Conservation (phyloP, 2,888 invertebrate species). For the Dicyrtoma fusca region DNA sequence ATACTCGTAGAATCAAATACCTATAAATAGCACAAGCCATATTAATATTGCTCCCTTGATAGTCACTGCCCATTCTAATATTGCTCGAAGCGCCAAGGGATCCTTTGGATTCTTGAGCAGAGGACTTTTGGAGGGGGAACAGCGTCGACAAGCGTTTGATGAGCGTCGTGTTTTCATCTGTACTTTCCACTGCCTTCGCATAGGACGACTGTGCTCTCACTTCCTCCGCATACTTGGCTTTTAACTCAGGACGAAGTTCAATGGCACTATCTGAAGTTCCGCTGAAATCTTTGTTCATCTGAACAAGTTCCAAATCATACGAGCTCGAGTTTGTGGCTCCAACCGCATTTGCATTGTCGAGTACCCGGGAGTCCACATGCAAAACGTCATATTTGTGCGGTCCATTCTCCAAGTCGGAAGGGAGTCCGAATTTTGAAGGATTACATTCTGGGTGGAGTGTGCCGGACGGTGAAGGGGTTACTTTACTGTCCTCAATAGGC, state of each 20-base stretch:
- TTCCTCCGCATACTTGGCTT: not conserved
- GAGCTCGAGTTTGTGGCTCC: too few species aligned
- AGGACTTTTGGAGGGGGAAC: not conserved
- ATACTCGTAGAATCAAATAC: conserved; percentile 3
- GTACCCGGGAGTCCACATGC: too few species aligned
- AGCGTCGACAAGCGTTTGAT: not conserved
- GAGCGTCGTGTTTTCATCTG: not conserved
- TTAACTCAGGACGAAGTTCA: not conserved
- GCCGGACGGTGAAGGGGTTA: too few species aligned
- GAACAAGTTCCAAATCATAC: conserved; percentile 3
- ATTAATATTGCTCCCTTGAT: not conserved
- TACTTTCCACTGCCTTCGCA: not conserved
- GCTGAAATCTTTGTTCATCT: not conserved
- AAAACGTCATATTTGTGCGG: too few species aligned
- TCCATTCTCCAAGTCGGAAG: too few species aligned
- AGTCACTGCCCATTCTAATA: not conserved
- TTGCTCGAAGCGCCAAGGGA: not conserved
- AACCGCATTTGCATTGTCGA: too few species aligned
- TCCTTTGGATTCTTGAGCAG: not conserved
- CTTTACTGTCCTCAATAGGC: too few species aligned
- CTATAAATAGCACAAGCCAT: conserved; percentile 14
- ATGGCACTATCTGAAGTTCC: not conserved
- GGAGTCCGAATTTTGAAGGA: too few species aligned
- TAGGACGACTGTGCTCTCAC: not conserved
- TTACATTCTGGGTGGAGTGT: too few species aligned